Base-by-base conservation (phyloP, 2,888 invertebrate genomes). In the Globia sparganii region DNA sequence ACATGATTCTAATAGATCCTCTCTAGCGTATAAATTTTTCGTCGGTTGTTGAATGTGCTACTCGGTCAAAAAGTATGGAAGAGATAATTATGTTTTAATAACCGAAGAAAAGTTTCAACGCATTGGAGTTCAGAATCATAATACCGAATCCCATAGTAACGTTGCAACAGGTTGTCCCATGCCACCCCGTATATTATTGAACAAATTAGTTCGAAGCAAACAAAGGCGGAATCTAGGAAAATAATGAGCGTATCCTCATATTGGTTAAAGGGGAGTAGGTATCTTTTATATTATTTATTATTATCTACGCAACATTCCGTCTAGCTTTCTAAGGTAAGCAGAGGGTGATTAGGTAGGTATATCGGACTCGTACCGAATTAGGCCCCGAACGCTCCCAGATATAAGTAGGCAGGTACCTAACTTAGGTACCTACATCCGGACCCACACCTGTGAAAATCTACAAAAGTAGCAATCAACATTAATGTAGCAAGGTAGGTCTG, bases 381-480 rank as follows among this genome's bases (percentile, higher is more conserved):
- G 43, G 8, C 21, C 21, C 21, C 43, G 28, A 46, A 28, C 43
- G 8, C 66, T 66, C 66, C 28, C 21, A 46, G 43, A 46, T 66
- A 21, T 65, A n/a, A 66, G 43, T 43, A 66, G 43, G 40, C 28
- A 40, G n/a, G 65, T 40, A 40, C 37, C 18, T 40, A 65, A 61
- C 9, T 9, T 21, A 31, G 59, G 59, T 59, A 61, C 59, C 31
- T 59, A 31, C 59, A 34, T 65, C 18, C 3, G 43, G 65, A 43
- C 43, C 62, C 37, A 62, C 62, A 64, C n/a, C 65, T 65, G 40
- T 65, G 37, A 65, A 43, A 65, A 28, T 6, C 65, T 65, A 43
- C 11, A 65, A 28, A 40, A 43, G n/a, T 43, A 28, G 40, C 40
- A 43, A 65, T 40, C 18, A 40, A 11, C n/a, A 65, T 28, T 65